These are phyloP conservation scores for Phragmatobia fuliginosa DNA, from an alignment of 2,888 invertebrate genomes.

Conservation along the genomic window DNA sequence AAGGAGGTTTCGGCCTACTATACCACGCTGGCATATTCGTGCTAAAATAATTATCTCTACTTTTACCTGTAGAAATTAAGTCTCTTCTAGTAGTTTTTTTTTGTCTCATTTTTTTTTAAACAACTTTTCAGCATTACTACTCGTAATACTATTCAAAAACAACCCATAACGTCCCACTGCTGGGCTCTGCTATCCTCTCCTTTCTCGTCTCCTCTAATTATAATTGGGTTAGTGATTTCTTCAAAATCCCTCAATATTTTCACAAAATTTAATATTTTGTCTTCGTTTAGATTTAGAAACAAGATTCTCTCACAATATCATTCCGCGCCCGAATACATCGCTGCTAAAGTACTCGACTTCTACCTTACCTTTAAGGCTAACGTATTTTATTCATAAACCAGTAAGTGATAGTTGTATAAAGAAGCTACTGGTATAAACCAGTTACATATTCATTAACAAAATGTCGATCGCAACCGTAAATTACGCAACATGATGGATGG, in stretches of 20 bases:
- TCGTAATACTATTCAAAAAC: too few relatives aligned
- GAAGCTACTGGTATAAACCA: slow-evolving; percentile 20
- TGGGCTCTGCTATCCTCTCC: too few relatives aligned
- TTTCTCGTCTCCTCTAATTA: too few relatives aligned
- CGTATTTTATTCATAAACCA: not conserved
- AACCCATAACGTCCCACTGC: too few relatives aligned
- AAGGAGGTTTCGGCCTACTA: too few relatives aligned
- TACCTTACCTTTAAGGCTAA: not conserved
- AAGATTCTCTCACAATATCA: not conserved
- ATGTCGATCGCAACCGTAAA: slow-evolving; percentile 35
- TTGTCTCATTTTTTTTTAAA: too few relatives aligned
- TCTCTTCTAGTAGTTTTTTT: too few relatives aligned
- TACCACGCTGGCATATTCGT: too few relatives aligned
- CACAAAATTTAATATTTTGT: not conserved
- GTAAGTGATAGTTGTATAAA: slow-evolving; percentile 20
- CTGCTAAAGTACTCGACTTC: not conserved
- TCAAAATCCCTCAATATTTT: not conserved
- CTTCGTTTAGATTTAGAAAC: not conserved
- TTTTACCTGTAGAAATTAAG: too few relatives aligned
- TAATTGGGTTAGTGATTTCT: too few relatives aligned
- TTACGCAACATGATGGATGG: slow-evolving; percentile 47
- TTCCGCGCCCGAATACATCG: not conserved
- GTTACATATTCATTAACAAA: slow-evolving; percentile 42
- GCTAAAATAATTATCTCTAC: too few relatives aligned
- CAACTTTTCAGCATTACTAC: too few relatives aligned